Evolutionary conservation across 30 jellyfish, hydroid and myxozoan species (phyloP).

Genomic region (Aurelia sp.): DNA sequence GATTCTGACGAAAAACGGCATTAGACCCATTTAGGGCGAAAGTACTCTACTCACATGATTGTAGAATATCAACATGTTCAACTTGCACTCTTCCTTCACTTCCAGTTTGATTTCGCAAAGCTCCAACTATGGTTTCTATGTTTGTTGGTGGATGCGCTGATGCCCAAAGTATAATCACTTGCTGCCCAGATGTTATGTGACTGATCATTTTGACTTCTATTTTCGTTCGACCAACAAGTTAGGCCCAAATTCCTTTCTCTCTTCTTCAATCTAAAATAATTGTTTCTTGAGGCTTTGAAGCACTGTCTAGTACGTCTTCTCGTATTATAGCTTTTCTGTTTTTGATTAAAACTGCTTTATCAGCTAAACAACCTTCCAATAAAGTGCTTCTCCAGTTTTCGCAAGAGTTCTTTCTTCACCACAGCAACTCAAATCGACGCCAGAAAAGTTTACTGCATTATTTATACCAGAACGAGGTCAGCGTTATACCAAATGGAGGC

Average conservation of each 20-base stretch:
- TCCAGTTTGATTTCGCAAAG: constrained; percentile 69
- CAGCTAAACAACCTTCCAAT: too few species aligned
- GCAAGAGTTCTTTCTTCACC: too few species aligned
- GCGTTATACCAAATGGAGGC: neutral
- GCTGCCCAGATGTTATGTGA: constrained; percentile 64
- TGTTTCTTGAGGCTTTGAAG: too few species aligned
- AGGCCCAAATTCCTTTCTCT: too few species aligned
- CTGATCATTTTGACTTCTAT: constrained; percentile 48
- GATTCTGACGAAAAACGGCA: too few species aligned
- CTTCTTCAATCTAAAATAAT: too few species aligned
- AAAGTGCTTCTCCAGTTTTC: too few species aligned
- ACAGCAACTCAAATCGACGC: constrained; percentile 34
- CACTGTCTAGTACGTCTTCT: too few species aligned
- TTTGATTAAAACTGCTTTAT: too few species aligned
- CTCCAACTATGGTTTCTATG: constrained; percentile 55
- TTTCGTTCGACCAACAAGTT: neutral
- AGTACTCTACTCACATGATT: constrained; percentile 72
- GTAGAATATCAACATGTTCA: constrained; percentile 85
- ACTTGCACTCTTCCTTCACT: constrained; percentile 88
- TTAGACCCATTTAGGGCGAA: too few species aligned
- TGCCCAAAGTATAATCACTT: constrained; percentile 87
- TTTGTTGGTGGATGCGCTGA: constrained; percentile 87
- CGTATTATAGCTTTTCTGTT: too few species aligned
- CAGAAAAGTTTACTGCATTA: constrained; percentile 10
- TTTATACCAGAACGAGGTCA: constrained; percentile 11